phyloP scores from a whole-genome alignment of 1,140 invertebrate species.

The Asobara japonica region DNA sequence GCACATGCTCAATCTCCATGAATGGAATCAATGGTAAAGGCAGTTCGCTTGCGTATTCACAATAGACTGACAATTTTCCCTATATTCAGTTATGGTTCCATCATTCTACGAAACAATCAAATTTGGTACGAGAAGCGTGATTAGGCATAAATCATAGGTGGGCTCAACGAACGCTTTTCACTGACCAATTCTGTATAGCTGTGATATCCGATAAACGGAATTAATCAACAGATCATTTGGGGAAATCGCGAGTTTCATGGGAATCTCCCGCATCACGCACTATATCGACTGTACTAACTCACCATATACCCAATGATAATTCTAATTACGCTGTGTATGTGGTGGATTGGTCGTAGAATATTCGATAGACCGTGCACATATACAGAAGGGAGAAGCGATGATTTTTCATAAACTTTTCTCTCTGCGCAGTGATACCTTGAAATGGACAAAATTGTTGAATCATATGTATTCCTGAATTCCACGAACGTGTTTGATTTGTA shows the following conservation, averaged over 20 bases:
- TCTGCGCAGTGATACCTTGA: no score
- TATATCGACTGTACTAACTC: background rate
- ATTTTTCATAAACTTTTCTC: no score
- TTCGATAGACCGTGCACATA: background rate
- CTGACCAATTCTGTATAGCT: background rate
- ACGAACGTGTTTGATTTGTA: no score
- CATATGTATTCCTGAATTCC: no score
- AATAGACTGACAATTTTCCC: no score
- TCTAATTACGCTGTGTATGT: background rate
- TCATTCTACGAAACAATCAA: background rate
- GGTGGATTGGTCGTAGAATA: background rate
- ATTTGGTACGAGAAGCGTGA: background rate
- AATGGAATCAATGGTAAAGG: no score
- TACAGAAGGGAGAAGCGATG: no score
- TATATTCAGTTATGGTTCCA: no score
- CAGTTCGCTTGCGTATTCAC: no score
- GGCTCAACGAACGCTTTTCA: background rate
- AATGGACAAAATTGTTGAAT: no score
- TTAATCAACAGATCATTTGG: constrained; percentile 1
- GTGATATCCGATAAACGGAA: background rate
- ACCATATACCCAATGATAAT: background rate
- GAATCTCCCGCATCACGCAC: background rate
- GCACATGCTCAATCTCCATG: no score
- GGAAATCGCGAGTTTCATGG: background rate
- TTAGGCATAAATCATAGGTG: background rate